Conservation (phyloP, 2,113 vertebrate species). For the Eulemur macaco region DNA sequence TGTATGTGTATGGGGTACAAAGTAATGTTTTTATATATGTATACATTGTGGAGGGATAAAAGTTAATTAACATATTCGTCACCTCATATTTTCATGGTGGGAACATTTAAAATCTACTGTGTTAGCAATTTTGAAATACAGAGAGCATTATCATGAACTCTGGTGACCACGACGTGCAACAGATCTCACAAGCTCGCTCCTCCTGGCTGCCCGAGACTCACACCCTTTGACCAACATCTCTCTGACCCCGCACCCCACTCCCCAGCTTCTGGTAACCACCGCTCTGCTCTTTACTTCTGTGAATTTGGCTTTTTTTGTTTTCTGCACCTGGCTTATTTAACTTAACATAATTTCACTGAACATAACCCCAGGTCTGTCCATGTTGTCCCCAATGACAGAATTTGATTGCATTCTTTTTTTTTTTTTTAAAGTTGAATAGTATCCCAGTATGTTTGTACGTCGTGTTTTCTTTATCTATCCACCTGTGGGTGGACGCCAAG, state of each 20-base stretch:
- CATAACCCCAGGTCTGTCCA: background rate
- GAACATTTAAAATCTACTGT: no score
- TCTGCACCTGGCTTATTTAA: background rate
- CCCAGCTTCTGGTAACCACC: background rate
- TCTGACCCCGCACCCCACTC: accelerated
- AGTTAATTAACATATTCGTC: background rate
- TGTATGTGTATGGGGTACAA: background rate
- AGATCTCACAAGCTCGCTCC: background rate
- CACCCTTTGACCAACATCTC: background rate
- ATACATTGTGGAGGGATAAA: background rate
- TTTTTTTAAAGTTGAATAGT: background rate
- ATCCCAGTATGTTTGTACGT: no score
- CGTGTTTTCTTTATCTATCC: background rate
- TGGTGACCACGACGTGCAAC: background rate
- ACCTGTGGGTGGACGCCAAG: no score
- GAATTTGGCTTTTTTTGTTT: no score
- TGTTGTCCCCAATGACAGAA: background rate
- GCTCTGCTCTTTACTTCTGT: background rate
- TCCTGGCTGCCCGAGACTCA: background rate
- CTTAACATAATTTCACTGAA: background rate
- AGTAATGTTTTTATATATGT: background rate
- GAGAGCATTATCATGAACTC: background rate
- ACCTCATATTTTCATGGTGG: background rate
- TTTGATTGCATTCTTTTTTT: background rate
- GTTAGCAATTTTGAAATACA: no score